Evolutionary conservation across 1,140 invertebrate genomes (phyloP).

Genomic region (Pseudomyrmex cubaensis): DNA sequence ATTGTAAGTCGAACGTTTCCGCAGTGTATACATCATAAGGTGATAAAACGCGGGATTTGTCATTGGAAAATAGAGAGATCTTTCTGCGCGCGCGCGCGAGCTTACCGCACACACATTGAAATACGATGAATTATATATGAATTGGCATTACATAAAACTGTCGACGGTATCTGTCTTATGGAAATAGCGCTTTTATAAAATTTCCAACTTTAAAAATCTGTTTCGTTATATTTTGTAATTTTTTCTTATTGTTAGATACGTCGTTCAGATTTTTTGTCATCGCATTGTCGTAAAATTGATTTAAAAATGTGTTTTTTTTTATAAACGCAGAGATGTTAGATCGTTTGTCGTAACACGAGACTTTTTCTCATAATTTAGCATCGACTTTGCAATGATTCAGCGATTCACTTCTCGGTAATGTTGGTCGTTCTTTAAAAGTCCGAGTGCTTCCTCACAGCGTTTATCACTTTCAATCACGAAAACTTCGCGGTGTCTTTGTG

Average conservation of each 20-base stretch:
- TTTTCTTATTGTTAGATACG: not conserved
- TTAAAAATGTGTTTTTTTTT: not conserved
- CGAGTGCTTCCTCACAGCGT: not conserved
- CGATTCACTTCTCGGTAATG: not conserved
- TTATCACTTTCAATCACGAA: slow-evolving; percentile 45
- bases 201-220: not conserved
- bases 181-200: not conserved
- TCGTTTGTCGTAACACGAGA: not conserved
- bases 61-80: slow-evolving; percentile 33
- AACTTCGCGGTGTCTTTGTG: not conserved
- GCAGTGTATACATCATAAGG: slow-evolving; percentile 32
- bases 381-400: not conserved
- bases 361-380: not conserved
- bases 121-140: slow-evolving; percentile 57
- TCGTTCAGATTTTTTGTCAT: not conserved
- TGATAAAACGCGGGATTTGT: slow-evolving; percentile 58
- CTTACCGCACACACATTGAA: slow-evolving; percentile 10
- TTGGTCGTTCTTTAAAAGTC: slow-evolving; percentile 3
- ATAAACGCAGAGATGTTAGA: not conserved
- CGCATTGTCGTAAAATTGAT: not conserved
- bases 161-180: not conserved
- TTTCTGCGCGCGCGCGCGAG: not conserved
- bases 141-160: slow-evolving; percentile 14
- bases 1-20: slow-evolving; percentile 56
- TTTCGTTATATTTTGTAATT: not conserved